Base-by-base conservation (phyloP, 1,140 invertebrate species). In the Proales similis region DNA sequence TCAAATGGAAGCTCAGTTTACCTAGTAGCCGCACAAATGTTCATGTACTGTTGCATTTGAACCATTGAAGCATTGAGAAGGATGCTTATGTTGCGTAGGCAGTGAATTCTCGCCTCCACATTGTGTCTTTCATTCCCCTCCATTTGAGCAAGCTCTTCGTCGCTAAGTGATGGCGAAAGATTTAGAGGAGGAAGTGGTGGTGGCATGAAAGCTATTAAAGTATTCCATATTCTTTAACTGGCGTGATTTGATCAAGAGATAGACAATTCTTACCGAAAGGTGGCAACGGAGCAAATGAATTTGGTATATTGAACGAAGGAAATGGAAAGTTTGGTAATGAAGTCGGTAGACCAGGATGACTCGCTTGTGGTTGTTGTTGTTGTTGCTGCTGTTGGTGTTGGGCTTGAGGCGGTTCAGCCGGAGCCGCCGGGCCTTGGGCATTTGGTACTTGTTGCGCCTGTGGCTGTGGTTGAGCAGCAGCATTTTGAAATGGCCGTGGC, bases 31-130 rank as follows among this genome's bases (percentile, higher is more conserved):
- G 57, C 22, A 45, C 39, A 45, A 20, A 77, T 70, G 47, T 81
- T 78, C 48, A 82, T 83, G 74, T 92, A 92, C 72, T 93, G 89
- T 66, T 87, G 83, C 82, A 93, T 88, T 73, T 91, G 82, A 20
- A 88, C 72, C 63, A 88, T 83, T 36, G 88, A 87, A 19, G 88
- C 86, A 76, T 93, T 88, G 63, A 94, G 71, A 73, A 94, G 81
- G 1, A 85, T 78, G 73, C 87, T 84, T 65, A 94, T 88, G 75
- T 93, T 88, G 42, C 83, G 78, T 22, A 94, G 76, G 69, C 85
- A 83, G 72, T 85, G 82, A 49, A 98, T 83, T 62, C 94, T 80
- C 4, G 90, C 88, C 72, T 95, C 90, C 24, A 96, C 81, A 66
- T 89, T 84, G 68, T 84, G 80, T 66, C 91, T 79, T 67, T 90